Percentiles rank a stretch among this genome's conserved stretches.
phyloP scores from a whole-genome alignment of 2,113 vertebrate genomes.

The Strix aluco region DNA sequence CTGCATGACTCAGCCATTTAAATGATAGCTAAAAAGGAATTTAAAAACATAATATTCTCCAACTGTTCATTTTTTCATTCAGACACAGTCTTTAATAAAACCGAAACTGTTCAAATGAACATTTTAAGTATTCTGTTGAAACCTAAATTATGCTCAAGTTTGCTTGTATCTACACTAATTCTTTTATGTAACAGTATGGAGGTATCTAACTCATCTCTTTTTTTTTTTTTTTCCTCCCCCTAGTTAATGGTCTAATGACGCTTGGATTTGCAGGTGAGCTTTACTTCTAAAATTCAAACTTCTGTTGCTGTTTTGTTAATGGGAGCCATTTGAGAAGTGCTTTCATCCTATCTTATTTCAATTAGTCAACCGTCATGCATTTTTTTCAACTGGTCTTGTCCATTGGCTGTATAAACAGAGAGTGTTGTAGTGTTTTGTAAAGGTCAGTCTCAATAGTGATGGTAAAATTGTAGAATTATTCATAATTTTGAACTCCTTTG shows the following conservation, averaged over 20 bases:
- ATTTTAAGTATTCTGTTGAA: background rate
- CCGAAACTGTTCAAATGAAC: background rate
- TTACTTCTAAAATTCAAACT: background rate
- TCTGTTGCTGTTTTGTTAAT: background rate
- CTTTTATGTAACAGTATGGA: background rate
- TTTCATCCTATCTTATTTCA: background rate
- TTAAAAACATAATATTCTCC: background rate
- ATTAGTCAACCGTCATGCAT: background rate
- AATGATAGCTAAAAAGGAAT: background rate
- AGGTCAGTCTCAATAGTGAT: background rate
- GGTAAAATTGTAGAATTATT: background rate
- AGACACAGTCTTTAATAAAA: background rate
- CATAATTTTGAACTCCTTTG: background rate
- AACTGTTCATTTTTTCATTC: background rate
- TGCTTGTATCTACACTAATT: background rate
- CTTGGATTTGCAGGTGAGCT: conserved; percentile 67
- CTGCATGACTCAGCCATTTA: background rate
- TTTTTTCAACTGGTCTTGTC: background rate
- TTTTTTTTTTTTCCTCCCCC: background rate
- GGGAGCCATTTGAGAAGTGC: background rate
- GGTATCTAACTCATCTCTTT: background rate
- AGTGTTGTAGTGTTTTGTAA: background rate
- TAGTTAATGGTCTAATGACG: conserved; percentile 55
- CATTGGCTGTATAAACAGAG: background rate
- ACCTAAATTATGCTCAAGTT: background rate